Evolutionary conservation across 2,797 vertebrate species (phyloP).

Genomic region (Clarias platycephalus): DNA sequence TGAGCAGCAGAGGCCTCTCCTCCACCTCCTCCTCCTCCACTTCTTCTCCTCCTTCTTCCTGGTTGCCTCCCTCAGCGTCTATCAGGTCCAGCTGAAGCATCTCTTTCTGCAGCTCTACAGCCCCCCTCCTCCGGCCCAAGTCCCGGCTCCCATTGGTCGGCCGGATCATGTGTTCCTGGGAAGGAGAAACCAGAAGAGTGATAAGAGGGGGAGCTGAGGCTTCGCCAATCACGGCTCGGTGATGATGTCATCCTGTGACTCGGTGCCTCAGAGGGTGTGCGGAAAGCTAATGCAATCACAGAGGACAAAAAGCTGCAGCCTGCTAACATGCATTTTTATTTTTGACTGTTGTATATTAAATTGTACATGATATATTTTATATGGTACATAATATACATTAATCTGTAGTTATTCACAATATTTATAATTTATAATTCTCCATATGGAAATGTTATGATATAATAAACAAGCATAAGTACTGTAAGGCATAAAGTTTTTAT

Average conservation of each 20-base stretch:
- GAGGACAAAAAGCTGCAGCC: constrained; percentile 55
- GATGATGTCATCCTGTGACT: constrained; percentile 71
- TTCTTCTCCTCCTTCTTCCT: constrained; percentile 66
- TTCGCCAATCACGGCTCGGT: constrained; percentile 68
- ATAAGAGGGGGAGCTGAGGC: constrained; percentile 51
- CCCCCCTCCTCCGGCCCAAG: constrained; percentile 69
- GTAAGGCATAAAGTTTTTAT: not conserved
- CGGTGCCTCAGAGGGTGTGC: constrained; percentile 45
- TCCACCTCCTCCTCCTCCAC: constrained; percentile 68
- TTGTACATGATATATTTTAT: not conserved
- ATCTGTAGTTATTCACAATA: not conserved
- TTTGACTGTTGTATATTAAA: not conserved
- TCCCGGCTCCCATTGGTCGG: constrained; percentile 69
- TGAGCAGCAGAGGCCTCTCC: constrained; percentile 66
- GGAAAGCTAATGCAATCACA: constrained; percentile 57
- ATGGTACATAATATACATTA: not conserved
- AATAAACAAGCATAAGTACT: not conserved
- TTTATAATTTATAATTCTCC: not conserved
- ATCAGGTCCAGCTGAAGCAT: constrained; percentile 88
- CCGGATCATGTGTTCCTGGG: constrained; percentile 79
- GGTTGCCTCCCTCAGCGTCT: constrained; percentile 77
- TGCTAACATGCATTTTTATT: constrained; percentile 3
- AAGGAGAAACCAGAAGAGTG: constrained; percentile 61
- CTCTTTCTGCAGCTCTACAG: constrained; percentile 81
- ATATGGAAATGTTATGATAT: not conserved